Conservation (phyloP, 2,113 vertebrate species). For the Crocuta crocuta region DNA sequence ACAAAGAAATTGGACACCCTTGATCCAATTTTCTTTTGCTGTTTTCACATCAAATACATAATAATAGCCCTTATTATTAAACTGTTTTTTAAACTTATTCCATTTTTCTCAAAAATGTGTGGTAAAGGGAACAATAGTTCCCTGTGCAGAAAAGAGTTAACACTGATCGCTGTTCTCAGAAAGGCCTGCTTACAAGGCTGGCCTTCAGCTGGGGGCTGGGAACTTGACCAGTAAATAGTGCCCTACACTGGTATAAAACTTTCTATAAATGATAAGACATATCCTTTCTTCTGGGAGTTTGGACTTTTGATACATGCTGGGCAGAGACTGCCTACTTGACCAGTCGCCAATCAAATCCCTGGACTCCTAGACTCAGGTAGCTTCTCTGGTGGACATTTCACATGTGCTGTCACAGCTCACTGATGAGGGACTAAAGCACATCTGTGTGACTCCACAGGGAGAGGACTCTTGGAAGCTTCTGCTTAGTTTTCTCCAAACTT, state of each 20-base stretch:
- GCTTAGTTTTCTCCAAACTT: background rate
- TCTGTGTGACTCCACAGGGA: background rate
- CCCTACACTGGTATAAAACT: background rate
- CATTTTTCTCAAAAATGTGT: background rate
- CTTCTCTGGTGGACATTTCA: background rate
- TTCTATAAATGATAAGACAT: background rate
- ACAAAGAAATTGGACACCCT: background rate
- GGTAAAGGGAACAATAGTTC: background rate
- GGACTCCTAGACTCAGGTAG: background rate
- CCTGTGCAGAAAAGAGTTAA: background rate
- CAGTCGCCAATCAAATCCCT: background rate
- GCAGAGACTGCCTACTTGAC: background rate
- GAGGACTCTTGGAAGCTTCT: background rate
- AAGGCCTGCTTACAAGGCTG: background rate
- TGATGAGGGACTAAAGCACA: background rate
- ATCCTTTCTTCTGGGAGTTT: background rate
- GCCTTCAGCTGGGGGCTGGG: background rate
- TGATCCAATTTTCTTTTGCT: background rate
- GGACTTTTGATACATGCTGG: background rate
- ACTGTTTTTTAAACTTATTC: background rate
- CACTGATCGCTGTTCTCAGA: background rate
- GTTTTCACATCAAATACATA: background rate
- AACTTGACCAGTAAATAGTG: background rate
- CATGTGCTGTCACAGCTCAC: rapidly evolving
- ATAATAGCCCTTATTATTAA: background rate